Evolutionary conservation across 2,888 invertebrate genomes (phyloP), one percentile per base, ranked within the genome.

Genomic region (Drosophila borealis): DNA sequence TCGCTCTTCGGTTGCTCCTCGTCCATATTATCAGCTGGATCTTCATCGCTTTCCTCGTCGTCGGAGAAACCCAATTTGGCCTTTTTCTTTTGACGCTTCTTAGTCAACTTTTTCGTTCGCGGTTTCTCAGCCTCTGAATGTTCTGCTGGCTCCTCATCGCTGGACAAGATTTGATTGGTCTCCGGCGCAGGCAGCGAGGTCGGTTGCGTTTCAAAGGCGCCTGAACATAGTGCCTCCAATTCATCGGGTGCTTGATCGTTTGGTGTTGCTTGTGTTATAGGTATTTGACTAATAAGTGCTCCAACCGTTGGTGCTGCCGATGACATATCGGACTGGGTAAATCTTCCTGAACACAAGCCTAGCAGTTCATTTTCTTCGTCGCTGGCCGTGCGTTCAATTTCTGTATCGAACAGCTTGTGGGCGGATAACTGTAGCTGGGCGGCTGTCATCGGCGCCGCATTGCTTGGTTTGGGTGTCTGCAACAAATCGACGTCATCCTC

Each of bases 291-390:
- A 25, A 91, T 91, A 0, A 90, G 49, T 5, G 88, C 70, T 2
- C 45, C 49, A 41, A 33, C 42, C 3, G 72, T 34, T 1, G 75
- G 46, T 41, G 79, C 79, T 3, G 59, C 37, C 3, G 74, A 64
- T 13, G 86, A 82, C 65, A 54, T 42, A 41, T 90, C 88, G 0
- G 91, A 81, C 8, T 93, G 93, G 72, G 93, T 93, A 83, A 94
- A 94, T 66, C 93, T 93, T 1, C 94, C 94, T 5, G 94, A 94
- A 77, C 94, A 94, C 13, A 94, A 83, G 5, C 92, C 93, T 46
- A 94, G 79, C 5, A 94, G 83, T 77, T 94, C 93, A 66, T 93
- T 93, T 41, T 94, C 93, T 11, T 88, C 87, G 57, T 89, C 88
- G 44, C 80, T 81, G 3, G 78, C 75, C 9, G 82, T 82, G 41